Conservation (phyloP, 2,113 vertebrate species). For the Pholis gunnellus region DNA sequence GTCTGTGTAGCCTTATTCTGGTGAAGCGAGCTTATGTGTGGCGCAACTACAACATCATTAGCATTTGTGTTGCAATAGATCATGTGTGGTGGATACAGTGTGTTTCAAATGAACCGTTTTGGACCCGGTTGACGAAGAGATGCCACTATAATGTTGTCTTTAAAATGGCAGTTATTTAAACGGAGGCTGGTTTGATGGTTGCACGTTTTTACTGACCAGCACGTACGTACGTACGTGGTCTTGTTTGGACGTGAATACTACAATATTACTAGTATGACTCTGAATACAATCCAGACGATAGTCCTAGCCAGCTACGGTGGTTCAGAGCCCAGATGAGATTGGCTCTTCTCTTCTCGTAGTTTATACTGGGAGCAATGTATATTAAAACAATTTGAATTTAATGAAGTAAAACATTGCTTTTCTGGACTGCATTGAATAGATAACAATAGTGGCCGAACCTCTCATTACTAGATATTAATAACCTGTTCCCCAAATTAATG, state of each 20-base stretch:
- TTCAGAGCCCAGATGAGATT: not conserved
- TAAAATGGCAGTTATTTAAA: not conserved
- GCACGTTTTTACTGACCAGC: not conserved
- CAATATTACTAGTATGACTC: not conserved
- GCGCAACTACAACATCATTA: not conserved
- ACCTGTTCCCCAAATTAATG: not conserved
- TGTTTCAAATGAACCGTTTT: not conserved
- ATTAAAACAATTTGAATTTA: not conserved
- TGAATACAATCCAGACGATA: not conserved
- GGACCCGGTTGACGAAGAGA: not conserved
- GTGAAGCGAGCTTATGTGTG: not conserved
- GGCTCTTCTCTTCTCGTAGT: not conserved
- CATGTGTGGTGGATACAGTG: not conserved
- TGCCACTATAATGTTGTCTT: not conserved
- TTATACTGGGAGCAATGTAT: not conserved
- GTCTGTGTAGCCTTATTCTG: not conserved
- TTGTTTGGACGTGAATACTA: not conserved
- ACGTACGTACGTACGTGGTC: constrained; percentile 1
- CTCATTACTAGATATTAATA: not conserved
- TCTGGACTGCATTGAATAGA: not conserved
- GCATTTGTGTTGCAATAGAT: not conserved
- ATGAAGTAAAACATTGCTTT: not conserved
- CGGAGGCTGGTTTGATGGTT: not conserved
- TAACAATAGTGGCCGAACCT: not conserved
- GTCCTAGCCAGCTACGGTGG: not conserved